Base-by-base conservation (phyloP, 2,888 invertebrate genomes). In the Ectemnius cavifrons region DNA sequence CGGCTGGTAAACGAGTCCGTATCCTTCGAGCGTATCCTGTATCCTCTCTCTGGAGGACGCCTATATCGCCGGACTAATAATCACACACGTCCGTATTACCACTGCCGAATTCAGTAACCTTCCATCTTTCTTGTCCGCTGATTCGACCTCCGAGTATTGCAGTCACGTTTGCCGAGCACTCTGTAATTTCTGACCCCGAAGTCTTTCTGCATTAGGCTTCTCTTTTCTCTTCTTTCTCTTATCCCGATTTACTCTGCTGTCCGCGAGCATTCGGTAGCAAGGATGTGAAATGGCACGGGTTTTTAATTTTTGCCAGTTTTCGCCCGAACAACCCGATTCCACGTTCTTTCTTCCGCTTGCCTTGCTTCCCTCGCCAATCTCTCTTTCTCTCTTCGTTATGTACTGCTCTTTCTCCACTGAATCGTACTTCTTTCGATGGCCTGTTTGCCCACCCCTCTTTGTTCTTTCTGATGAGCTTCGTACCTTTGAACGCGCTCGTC, bases 291-390 rank as follows among this genome's bases (percentile, higher is more conserved):
- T 73, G 65, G 57, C 73, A 73, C 66, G 60, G 74, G 52, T 83
- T 82, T 23, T 82, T 79, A 79, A 83, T 83, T 81, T 56, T 65
- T 70, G 59, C 37, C 11, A 62, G 68, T 82, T 82, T 83, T 80
- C 82, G 73, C 80, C 71, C 80, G 70, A 75, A 13, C 57, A 75
- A 74, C 72, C 60, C 47, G 70, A 58, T 63, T 27, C 4, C 14
- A 27, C 64, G 60, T 49, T 72, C 69, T 57, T 37, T 45, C 27
- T 6, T 63, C 57, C 56, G 23, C 23, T 14, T 46, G 47, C 14
- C 1, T 47, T 8, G 4, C 16, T 56, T 8, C 45, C 28, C 57
- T 37, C 0, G 28, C 11, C 58, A 52, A 8, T 46, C 56, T 16
- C 6, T 20, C 16, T 37, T 2, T 3, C 11, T 37, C 59, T 27